phyloP scores from a whole-genome alignment of 37 sponge, comb jelly and placozoan genomes.

The Halisarca cf. caerulea region DNA sequence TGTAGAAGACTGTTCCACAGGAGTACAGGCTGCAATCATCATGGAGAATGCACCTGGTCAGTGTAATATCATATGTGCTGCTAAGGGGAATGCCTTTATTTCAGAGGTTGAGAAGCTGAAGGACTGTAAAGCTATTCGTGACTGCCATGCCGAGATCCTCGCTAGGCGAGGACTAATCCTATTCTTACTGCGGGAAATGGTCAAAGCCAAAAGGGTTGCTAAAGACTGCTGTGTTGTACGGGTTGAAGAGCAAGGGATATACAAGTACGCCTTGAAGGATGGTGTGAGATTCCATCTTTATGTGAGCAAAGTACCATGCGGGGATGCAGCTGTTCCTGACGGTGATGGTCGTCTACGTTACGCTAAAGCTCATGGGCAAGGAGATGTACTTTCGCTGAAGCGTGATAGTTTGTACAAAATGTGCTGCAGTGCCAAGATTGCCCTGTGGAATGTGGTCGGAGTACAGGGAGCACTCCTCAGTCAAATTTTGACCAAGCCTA shows the following conservation, averaged over 20 bases:
- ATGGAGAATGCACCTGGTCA: neutral
- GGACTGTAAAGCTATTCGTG: neutral
- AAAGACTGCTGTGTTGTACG: too few species aligned
- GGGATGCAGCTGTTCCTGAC: neutral
- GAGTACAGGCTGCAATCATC: neutral
- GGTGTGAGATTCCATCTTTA: neutral
- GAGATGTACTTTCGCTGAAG: neutral
- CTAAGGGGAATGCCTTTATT: neutral
- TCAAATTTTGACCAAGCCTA: neutral
- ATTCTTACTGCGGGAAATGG: neutral
- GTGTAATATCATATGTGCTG: neutral
- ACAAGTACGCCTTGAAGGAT: neutral
- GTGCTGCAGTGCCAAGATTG: constrained; percentile 27
- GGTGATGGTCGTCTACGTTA: neutral
- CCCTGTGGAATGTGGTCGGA: constrained; percentile 15
- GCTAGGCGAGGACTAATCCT: neutral
- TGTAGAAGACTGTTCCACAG: too few species aligned
- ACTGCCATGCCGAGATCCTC: constrained; percentile 12
- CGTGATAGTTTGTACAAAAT: neutral
- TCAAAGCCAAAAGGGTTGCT: neutral
- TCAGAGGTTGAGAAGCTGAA: neutral
- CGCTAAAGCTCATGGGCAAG: neutral
- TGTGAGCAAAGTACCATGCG: constrained; percentile 5
- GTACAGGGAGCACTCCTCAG: neutral
- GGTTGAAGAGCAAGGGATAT: neutral